Percentiles rank a stretch among this genome's conserved stretches.
Evolutionary conservation across 2,113 vertebrate genomes (phyloP).

Genomic region (Cervus canadensis): DNA sequence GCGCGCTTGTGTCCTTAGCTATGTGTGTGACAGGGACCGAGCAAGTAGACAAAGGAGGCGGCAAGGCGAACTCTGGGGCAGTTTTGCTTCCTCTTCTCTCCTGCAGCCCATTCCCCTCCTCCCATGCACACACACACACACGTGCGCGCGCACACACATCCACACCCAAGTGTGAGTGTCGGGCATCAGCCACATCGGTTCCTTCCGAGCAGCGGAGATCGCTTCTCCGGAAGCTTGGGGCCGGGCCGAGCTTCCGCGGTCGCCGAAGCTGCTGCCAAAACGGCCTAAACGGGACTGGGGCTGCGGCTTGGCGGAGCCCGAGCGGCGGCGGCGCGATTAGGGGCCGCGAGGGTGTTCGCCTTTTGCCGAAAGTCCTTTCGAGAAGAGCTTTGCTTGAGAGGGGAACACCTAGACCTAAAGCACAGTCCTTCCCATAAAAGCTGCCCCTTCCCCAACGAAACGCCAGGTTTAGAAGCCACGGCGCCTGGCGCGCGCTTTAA

Average conservation of each 20-base stretch:
- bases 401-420: not conserved
- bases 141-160: not conserved
- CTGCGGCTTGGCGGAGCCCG: not conserved
- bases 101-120: not conserved
- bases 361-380: not conserved
- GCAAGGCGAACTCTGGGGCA: slow-evolving; percentile 84
- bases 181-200: slow-evolving; percentile 57
- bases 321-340: not conserved
- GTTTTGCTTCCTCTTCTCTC: slow-evolving; percentile 72
- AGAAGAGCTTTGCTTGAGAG: not conserved
- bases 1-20: slow-evolving; percentile 22
- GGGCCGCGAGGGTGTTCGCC: not conserved
- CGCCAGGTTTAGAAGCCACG: not conserved
- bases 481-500: not conserved
- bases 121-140: not conserved
- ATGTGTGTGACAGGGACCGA: slow-evolving; percentile 70
- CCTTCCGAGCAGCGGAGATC: slow-evolving; percentile 60
- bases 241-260: not conserved
- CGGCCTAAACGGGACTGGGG: not conserved
- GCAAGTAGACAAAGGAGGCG: slow-evolving; percentile 88
- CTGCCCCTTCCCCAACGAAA: not conserved
- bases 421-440: not conserved
- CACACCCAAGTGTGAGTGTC: not conserved
- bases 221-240: not conserved
- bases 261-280: not conserved